Percentiles rank a stretch among this genome's conserved stretches.
These are phyloP conservation scores for Nycticebus coucang DNA, from an alignment of 2,113 vertebrate genomes.

Conservation along the genomic window DNA sequence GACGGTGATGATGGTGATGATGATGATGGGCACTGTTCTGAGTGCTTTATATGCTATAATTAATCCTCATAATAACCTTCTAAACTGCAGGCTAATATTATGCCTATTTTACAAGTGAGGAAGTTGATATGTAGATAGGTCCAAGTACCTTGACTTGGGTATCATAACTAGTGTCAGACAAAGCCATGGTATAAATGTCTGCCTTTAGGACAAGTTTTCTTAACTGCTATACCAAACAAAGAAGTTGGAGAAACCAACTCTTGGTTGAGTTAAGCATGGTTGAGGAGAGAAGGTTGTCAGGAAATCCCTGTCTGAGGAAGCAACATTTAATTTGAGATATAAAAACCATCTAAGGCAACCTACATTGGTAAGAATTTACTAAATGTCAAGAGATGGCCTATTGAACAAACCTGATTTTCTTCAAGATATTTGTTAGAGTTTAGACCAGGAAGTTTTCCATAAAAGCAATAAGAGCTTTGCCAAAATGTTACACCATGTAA, in stretches of 20 bases:
- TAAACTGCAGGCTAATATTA: neutral
- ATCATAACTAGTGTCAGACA: neutral
- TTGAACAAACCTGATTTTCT: conserved; percentile 22
- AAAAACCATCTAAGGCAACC: conserved; percentile 10
- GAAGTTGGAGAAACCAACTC: conserved; percentile 3
- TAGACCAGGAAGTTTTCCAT: conserved; percentile 37
- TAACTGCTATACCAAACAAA: conserved; percentile 20
- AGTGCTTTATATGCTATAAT: conserved; percentile 1
- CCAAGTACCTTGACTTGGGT: neutral
- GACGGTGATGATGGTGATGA: neutral
- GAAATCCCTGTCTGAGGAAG: neutral
- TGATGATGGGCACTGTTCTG: neutral
- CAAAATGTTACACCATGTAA: conserved; percentile 38
- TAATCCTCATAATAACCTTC: neutral
- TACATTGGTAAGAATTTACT: conserved; percentile 45
- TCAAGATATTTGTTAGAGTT: conserved; percentile 42
- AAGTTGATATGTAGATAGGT: neutral
- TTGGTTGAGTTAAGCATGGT: too few relatives aligned
- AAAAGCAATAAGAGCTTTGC: conserved; percentile 55
- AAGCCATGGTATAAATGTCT: neutral
- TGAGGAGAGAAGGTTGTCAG: neutral
- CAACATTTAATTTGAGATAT: conserved; percentile 42
- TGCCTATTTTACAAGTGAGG: neutral
- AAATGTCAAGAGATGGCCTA: conserved; percentile 40
- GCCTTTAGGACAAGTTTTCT: neutral